Base-by-base conservation (phyloP, 2,797 vertebrate species). In the Scolopax bukidnonensis region DNA sequence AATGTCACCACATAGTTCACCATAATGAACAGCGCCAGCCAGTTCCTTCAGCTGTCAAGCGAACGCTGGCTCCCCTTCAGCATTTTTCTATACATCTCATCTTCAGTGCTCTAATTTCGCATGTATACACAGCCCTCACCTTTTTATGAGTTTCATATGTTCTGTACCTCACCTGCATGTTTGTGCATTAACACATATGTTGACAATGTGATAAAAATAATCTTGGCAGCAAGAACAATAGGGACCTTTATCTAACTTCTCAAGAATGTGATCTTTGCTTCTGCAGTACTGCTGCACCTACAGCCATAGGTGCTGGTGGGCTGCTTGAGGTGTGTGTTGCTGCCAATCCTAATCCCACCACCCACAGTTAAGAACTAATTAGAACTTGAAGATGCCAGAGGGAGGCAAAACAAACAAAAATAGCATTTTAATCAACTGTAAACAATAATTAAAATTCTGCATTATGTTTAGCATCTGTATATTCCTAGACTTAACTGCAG, bases 341-440 rank as follows among this genome's bases (percentile, higher is more conserved):
- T 94, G 92, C 93, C 95, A 96, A 40, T 61, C 84, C 87, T 87
- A 92, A 95, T 87, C 95, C 95, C 95, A 92, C 95, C 89, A 85
- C 96, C 92, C 95, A 94, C 93, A 87, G 93, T 64, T 93, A 43
- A 71, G 95, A 95, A 89, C 77, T 97, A 97, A 97, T 97, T 96
- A 95, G 91, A 65, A 47, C 16, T 57, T 68, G 78, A 89, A 80
- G 53, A 65, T 85, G 95, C 94, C 92, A 95, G 82, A 94, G 93
- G 95, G 92, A 94, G 57, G 84, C 81, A 95, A 96, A 96, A 24
- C 90, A 96, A 95, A 93, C 78, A 96, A 94, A 97, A 96, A 91
- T 84, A 96, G 90, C 75, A 87, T 75, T 96, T 95, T 95, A 92
- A 97, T 96, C 95, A 96, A 92, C 89, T 71, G 76, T 70, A 97